Evolutionary conservation across 2,888 invertebrate species (phyloP).

Genomic region (Panopea generosa): DNA sequence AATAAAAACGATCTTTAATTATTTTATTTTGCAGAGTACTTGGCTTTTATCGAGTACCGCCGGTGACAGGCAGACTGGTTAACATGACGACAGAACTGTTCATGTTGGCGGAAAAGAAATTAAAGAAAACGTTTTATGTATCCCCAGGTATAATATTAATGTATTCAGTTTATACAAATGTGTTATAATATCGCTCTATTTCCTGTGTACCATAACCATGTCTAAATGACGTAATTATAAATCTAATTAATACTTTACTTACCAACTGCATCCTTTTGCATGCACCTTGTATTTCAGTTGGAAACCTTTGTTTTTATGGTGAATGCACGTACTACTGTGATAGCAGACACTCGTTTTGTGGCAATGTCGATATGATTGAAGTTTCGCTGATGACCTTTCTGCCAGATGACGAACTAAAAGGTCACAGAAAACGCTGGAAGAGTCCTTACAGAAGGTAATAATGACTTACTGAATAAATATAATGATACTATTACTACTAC

Average conservation of each 20-base stretch:
- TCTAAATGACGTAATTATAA: too few relatives aligned
- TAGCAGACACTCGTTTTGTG: slow-evolving; percentile 61
- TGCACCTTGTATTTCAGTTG: slow-evolving; percentile 42
- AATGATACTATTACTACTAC: neutral
- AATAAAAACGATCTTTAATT: too few relatives aligned
- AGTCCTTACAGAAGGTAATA: slow-evolving; percentile 58
- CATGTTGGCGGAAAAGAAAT: slow-evolving; percentile 93
- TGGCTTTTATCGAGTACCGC: slow-evolving; percentile 97
- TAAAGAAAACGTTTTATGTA: slow-evolving; percentile 87
- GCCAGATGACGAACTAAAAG: slow-evolving; percentile 21
- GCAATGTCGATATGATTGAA: slow-evolving; percentile 56
- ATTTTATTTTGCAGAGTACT: slow-evolving; percentile 93
- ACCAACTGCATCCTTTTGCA: too few relatives aligned
- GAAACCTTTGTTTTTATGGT: slow-evolving; percentile 61
- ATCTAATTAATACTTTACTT: too few relatives aligned
- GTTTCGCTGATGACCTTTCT: slow-evolving; percentile 59
- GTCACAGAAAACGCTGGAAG: slow-evolving; percentile 35
- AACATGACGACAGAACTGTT: slow-evolving; percentile 97
- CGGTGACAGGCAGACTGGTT: slow-evolving; percentile 95
- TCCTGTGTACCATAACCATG: too few relatives aligned
- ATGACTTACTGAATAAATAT: neutral
- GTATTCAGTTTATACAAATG: too few relatives aligned
- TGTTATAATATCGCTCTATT: too few relatives aligned
- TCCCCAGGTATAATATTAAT: slow-evolving; percentile 87
- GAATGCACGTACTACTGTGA: slow-evolving; percentile 62